Base-by-base conservation (phyloP, 2,113 vertebrate genomes). In the Phalacrocorax pelagicus region DNA sequence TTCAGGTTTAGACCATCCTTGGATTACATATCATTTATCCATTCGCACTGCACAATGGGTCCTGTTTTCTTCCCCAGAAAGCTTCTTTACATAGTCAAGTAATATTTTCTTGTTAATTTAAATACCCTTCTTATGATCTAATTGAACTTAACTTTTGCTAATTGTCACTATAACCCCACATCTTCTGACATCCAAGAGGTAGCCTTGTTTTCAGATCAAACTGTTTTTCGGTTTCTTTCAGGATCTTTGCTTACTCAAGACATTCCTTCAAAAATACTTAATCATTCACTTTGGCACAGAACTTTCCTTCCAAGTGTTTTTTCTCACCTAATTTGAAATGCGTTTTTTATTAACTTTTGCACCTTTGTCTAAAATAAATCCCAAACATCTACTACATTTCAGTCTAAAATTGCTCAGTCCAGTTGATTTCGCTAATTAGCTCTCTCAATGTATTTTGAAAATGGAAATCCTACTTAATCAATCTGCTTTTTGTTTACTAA, bases 391-490 rank as follows among this genome's bases (percentile, higher is more conserved):
- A 83, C 46, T 34, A 69, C 49, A 81, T 78, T 81, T 70, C 72
- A 84, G 59, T 54, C 46, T 87, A 87, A 79, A 84, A 89, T 94
- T 7, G 8, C 21, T 79, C 69, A 29, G 67, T 81, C 90, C 69
- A 73, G 77, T 78, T 95, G 78, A 97, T 91, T 94, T 96, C 52
- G 78, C 75, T 96, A 83, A 94, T 94, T 92, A 91, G 73, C 86
- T 46, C 81, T 94, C 93, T 89, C 72, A 59, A 89, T 86, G 91
- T 95, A 94, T 73, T 94, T 81, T 92, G 90, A 86, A 95, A 97
- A 94, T 66, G 87, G 90, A 94, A 97, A 97, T 91, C 69, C 84
- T 94, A 94, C 89, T 95, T 90, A 92, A 92, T 94, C 67, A 86
- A 91, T 89, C 92, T 91, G 69, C 59, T 83, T 92, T 92, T 91